Conservation (phyloP, 2,888 invertebrate genomes). For the Pediacus dermestoides region DNA sequence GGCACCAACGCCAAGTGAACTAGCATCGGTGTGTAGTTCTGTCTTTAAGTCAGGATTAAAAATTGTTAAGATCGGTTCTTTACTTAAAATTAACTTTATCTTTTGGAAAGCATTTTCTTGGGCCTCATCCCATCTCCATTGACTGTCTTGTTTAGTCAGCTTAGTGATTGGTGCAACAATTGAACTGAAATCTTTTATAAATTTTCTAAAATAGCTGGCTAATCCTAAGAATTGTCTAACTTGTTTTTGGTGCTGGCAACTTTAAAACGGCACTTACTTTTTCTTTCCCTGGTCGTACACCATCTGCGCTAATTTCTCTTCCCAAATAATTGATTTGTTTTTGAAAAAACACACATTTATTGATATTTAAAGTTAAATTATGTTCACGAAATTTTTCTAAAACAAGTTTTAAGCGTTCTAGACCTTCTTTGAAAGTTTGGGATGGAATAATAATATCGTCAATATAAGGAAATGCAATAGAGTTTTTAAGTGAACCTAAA, state of each 20-base stretch:
- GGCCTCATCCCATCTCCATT: constrained; percentile 19
- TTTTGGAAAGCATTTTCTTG: constrained; percentile 14
- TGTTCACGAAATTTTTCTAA: constrained; percentile 24
- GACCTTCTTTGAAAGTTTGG: constrained; percentile 17
- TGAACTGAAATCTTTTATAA: constrained; percentile 14
- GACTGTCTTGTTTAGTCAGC: too few species aligned
- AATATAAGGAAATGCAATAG: constrained; percentile 9
- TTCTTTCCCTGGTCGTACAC: constrained; percentile 17
- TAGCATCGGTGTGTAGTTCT: constrained; percentile 25
- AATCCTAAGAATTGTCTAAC: constrained; percentile 24
- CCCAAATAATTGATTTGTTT: constrained; percentile 15
- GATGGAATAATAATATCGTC: constrained; percentile 20
- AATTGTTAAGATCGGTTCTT: constrained; percentile 20
- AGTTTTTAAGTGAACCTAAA: constrained; percentile 11
- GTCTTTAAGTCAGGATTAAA: constrained; percentile 18
- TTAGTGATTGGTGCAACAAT: too few species aligned
- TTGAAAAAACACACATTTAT: constrained; percentile 21
- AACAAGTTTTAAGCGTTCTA: constrained; percentile 28
- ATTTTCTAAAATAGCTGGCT: constrained; percentile 22
- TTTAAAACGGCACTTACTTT: constrained; percentile 19
- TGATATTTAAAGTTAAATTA: constrained; percentile 26
- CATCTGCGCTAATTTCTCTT: constrained; percentile 14
- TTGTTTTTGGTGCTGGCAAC: constrained; percentile 19
- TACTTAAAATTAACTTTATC: constrained; percentile 16
- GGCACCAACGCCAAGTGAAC: constrained; percentile 25